These are phyloP conservation scores for Sebastes oblongus DNA, from an alignment of 2,797 vertebrate species.

Conservation along the genomic window DNA sequence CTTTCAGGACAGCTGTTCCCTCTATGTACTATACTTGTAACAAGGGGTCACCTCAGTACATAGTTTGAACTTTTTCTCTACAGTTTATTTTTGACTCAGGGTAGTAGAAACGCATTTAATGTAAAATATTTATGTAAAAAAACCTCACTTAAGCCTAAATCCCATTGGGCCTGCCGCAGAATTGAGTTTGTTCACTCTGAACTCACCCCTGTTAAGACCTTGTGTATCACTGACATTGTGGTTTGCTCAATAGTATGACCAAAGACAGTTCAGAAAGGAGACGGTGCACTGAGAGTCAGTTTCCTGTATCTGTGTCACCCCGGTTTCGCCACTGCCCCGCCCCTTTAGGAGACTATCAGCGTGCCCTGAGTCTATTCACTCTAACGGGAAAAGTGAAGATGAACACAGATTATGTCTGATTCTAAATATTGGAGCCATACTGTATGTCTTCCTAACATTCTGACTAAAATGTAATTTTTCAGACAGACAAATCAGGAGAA, in stretches of 20 bases:
- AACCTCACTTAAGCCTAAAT: not conserved
- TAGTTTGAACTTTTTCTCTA: slow-evolving; percentile 21
- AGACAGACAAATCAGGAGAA: too few relatives aligned
- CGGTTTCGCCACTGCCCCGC: too few relatives aligned
- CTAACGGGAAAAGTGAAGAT: too few relatives aligned
- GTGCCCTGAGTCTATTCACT: too few relatives aligned
- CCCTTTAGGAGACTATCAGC: too few relatives aligned
- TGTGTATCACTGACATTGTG: not conserved
- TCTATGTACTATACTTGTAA: slow-evolving; percentile 30
- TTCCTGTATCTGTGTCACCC: too few relatives aligned
- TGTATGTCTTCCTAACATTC: too few relatives aligned
- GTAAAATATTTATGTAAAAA: slow-evolving; percentile 7
- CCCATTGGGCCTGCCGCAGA: not conserved
- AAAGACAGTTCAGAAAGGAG: too few relatives aligned
- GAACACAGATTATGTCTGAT: too few relatives aligned
- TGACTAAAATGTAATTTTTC: too few relatives aligned
- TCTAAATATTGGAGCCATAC: too few relatives aligned
- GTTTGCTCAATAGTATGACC: not conserved
- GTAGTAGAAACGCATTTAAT: slow-evolving; percentile 14
- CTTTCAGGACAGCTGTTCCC: slow-evolving; percentile 53
- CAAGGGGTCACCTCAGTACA: slow-evolving; percentile 47
- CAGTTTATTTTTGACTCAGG: slow-evolving; percentile 19
- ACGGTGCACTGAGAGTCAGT: too few relatives aligned
- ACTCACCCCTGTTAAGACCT: not conserved
- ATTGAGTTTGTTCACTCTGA: not conserved